Base-by-base conservation (phyloP, 2,113 vertebrate species). In the Mobula birostris region DNA sequence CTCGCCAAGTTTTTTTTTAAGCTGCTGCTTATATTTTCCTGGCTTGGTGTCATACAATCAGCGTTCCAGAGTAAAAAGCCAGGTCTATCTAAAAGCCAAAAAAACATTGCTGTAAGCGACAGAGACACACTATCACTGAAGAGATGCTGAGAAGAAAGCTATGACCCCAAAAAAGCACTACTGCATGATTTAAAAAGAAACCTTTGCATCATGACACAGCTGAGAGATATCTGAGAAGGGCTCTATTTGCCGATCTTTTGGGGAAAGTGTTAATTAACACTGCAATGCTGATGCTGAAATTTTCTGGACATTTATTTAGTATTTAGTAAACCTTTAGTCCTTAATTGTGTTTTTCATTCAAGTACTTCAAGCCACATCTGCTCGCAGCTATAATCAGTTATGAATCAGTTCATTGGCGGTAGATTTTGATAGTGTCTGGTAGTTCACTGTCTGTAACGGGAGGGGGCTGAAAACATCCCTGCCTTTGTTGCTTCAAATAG, bases 401-500 rank as follows among this genome's bases (percentile, higher is more conserved):
- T 29, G 91, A 93, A 74, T 29, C 68, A 74, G 91, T 93, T 74
- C 70, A 40, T 93, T 48, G 91, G 91, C 74, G 91, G 91, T 93
- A 56, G 91, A 93, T 93, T 76, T 93, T 72, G 68, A 93, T 93
- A 76, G 91, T 74, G 70, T 36, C 91, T 93, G 40, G 48, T 87
- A 58, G 83, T 17, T 87, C 9, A 27, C 32, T 56, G 36, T 72
- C 70, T 72, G 68, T 9, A 76, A 29, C 21, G 66, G 61, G 90
- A 27, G 95, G 95, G 95, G 95, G 48, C 95, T 96, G 95, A 96
- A 97, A 96, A 96, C 96, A 96, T 96, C 95, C 96, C 94, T 56
- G 95, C 96, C 96, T 96, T 96, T 96, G 95, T 96, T 97, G 97
- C 96, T 96, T 96, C 96, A 95, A 96, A 95, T 95, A 97, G 96